These are phyloP conservation scores for Trichechus manatus DNA, from an alignment of 2,113 vertebrate genomes.

Conservation along the genomic window DNA sequence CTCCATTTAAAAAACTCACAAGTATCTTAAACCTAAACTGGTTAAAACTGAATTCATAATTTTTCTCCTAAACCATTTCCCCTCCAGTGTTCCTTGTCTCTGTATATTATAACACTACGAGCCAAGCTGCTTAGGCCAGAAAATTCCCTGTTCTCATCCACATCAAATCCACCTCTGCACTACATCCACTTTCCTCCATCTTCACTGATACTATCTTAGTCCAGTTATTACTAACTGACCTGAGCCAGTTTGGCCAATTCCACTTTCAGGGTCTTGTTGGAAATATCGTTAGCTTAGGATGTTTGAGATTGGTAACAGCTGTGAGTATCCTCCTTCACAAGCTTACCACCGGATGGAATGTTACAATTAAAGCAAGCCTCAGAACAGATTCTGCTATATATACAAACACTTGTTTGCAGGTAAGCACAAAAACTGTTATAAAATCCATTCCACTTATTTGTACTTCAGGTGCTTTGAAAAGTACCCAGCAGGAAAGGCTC, in stretches of 20 bases:
- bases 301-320: neutral
- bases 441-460: neutral
- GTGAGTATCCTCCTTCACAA: neutral
- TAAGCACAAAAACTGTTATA: neutral
- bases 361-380: neutral
- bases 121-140: neutral
- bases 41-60: neutral
- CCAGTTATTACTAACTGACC: neutral
- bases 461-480: neutral
- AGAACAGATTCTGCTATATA: neutral
- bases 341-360: neutral
- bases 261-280: neutral
- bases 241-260: neutral
- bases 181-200: neutral
- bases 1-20: neutral
- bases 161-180: too few relatives aligned
- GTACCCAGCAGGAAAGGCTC: neutral
- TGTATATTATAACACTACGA: fast-evolving
- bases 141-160: neutral
- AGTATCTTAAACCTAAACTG: neutral
- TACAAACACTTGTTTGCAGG: neutral
- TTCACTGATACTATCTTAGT: neutral
- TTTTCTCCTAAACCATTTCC: neutral
- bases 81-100: neutral
- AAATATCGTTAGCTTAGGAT: neutral